phyloP scores from a whole-genome alignment of 1,140 invertebrate species.

The Harlomillsia oculata region DNA sequence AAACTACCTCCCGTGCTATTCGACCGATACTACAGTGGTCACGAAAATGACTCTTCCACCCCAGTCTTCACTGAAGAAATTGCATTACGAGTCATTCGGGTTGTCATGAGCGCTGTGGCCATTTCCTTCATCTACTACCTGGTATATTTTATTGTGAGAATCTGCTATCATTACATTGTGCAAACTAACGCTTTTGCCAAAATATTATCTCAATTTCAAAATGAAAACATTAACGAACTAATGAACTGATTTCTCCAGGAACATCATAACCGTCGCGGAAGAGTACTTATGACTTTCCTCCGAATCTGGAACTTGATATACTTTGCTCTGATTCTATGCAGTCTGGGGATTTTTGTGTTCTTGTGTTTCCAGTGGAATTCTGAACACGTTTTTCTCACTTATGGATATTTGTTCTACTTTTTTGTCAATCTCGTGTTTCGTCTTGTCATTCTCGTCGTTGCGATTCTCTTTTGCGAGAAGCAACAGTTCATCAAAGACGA shows the following conservation, averaged over 20 bases:
- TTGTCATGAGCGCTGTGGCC: not conserved
- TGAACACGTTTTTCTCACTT: slow-evolving; percentile 18
- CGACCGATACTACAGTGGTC: slow-evolving; percentile 16
- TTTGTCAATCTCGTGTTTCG: slow-evolving; percentile 14
- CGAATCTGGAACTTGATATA: not conserved
- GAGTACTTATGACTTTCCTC: not conserved
- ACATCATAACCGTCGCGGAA: not conserved
- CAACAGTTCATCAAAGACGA: too few species aligned
- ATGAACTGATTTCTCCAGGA: not conserved
- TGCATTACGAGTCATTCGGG: slow-evolving; percentile 2
- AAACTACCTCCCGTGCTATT: slow-evolving; percentile 23
- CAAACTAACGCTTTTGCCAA: not conserved
- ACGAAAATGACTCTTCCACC: slow-evolving; percentile 13
- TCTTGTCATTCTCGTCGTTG: slow-evolving; percentile 8
- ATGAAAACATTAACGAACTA: not conserved
- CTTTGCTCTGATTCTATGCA: slow-evolving; percentile 5
- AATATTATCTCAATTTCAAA: not conserved
- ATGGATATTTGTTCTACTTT: slow-evolving; percentile 19
- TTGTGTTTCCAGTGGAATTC: slow-evolving; percentile 11
- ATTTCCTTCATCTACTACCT: slow-evolving; percentile 1
- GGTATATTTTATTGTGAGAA: not conserved
- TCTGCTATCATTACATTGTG: not conserved
- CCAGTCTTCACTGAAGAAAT: slow-evolving; percentile 2
- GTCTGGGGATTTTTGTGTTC: slow-evolving; percentile 20
- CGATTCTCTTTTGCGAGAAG: slow-evolving; percentile 6